These are phyloP conservation scores for Drosophila paulistorum DNA, from an alignment of 1,140 invertebrate genomes.

Conservation along the genomic window DNA sequence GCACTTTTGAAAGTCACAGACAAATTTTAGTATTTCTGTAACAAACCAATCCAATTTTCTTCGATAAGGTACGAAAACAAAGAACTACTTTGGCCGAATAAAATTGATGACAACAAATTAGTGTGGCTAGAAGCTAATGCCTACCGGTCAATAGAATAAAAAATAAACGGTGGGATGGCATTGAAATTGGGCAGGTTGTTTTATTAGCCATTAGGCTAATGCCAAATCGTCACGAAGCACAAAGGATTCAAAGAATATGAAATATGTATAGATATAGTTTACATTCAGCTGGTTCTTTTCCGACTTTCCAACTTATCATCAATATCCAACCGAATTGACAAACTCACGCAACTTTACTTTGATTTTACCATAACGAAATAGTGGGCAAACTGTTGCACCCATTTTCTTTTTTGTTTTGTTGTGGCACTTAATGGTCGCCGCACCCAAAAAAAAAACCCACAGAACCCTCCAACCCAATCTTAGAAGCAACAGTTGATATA, in stretches of 20 bases:
- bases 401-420: not conserved
- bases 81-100: conserved; percentile 45
- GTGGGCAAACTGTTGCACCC: conserved; percentile 41
- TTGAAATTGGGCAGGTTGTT: conserved; percentile 22
- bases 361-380: not conserved
- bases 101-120: conserved; percentile 68
- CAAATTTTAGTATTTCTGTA: not conserved
- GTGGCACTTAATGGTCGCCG: not conserved
- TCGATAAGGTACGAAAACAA: conserved; percentile 10
- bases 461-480: not conserved
- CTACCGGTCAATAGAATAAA: conserved; percentile 2
- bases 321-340: conserved; percentile 16
- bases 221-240: not conserved
- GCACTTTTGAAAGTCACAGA: no score
- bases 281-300: not conserved
- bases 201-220: conserved; percentile 20
- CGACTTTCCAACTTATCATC: conserved; percentile 35
- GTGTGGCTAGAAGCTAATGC: conserved; percentile 33
- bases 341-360: conserved; percentile 21
- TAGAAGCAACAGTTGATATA: conserved; percentile 4
- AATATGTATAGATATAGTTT: not conserved
- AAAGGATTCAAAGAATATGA: conserved; percentile 1
- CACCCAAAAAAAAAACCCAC: not conserved
- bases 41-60: not conserved
- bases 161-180: conserved; percentile 13